These are phyloP conservation scores for Pristionchus maxplancki DNA, from an alignment of 2,888 invertebrate genomes.

Conservation along the genomic window DNA sequence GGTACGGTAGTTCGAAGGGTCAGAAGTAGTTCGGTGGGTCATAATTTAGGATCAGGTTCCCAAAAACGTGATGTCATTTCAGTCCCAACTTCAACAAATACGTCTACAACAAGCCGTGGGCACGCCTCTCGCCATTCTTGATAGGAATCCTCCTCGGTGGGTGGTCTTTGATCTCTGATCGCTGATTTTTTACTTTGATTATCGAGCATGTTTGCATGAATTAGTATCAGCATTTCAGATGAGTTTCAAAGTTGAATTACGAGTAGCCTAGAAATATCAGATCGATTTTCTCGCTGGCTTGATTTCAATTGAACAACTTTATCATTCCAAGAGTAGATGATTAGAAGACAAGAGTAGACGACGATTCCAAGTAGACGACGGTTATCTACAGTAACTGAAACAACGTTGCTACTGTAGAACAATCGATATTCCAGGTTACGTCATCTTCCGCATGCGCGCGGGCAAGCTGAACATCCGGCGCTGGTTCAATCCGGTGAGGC, in stretches of 20 bases:
- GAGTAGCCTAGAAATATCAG: background rate
- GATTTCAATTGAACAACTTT: no score
- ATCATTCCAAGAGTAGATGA: no score
- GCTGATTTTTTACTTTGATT: background rate
- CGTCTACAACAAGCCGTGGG: conserved; percentile 46
- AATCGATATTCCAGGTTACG: background rate
- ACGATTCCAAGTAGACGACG: background rate
- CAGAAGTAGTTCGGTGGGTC: no score
- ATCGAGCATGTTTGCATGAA: background rate
- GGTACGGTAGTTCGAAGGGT: conserved; percentile 2
- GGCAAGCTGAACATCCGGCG: conserved; percentile 7
- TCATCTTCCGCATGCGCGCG: background rate
- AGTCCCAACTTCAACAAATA: conserved; percentile 25
- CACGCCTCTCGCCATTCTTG: background rate
- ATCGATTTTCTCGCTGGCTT: no score
- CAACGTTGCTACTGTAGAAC: no score
- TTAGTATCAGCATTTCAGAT: background rate
- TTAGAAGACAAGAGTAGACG: no score
- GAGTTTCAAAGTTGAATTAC: background rate
- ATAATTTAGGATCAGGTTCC: no score
- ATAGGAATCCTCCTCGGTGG: conserved; percentile 22
- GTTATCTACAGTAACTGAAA: no score
- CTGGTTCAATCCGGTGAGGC: background rate
- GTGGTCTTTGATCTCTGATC: background rate
- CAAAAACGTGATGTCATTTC: background rate